Percentiles rank a stretch among this genome's conserved stretches.
These are phyloP conservation scores for Botia almorhae DNA, from an alignment of 2,797 vertebrate genomes.

Conservation along the genomic window DNA sequence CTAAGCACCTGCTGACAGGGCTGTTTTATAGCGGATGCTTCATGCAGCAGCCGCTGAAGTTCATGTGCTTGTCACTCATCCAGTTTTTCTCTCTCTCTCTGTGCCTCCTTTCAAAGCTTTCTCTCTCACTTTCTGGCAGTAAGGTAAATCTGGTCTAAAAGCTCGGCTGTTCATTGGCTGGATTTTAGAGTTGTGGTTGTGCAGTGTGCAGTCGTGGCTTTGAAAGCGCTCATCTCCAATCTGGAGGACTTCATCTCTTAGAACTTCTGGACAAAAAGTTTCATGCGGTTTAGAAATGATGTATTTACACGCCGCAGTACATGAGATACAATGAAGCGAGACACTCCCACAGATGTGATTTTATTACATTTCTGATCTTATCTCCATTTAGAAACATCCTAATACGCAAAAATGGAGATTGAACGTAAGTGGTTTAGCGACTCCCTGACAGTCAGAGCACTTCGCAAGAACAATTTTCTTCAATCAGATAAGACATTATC, in stretches of 20 bases:
- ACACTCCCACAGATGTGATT: not conserved
- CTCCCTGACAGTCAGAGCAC: not conserved
- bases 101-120: conserved; percentile 43
- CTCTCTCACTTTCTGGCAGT: conserved; percentile 32
- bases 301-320: not conserved
- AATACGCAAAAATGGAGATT: not conserved
- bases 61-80: conserved; percentile 43
- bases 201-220: conserved; percentile 3
- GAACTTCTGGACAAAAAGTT: not conserved
- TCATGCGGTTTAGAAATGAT: not conserved
- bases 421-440: conserved; percentile 11
- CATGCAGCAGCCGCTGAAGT: conserved; percentile 22
- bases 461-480: not conserved
- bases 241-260: conserved; percentile 21
- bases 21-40: conserved; percentile 66
- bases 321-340: not conserved
- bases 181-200: conserved; percentile 40
- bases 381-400: conserved; percentile 4
- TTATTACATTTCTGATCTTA: conserved; percentile 18
- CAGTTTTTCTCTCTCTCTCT: conserved; percentile 53
- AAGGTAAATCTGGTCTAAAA: conserved; percentile 43
- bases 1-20: conserved; percentile 71
- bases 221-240: conserved; percentile 21
- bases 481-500: conserved; percentile 12
- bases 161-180: conserved; percentile 31